Evolutionary conservation across 2,113 vertebrate species (phyloP), one percentile per base, ranked within the genome.

Genomic region (Brachirus orientalis): DNA sequence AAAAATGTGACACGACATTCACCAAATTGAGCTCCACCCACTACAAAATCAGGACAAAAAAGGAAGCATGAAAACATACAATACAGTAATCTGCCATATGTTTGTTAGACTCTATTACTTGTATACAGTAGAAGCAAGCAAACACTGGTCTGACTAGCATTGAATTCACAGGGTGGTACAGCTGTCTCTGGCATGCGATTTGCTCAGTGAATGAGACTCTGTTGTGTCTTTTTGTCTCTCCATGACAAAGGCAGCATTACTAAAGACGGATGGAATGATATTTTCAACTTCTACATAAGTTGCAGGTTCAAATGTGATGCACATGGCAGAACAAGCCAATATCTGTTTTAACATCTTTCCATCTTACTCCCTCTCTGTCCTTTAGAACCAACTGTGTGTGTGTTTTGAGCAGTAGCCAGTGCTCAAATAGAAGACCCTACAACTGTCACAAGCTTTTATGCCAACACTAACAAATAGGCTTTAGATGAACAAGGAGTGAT

Each of bases 351-450:
- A 55, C 57, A 64, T 66, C 16, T 53, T 19, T 28, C 41, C 0
- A 5, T 14, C 41, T 35, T 48, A 12, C 45, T 50, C 55, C 44
- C 36, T 74, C 53, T 77, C 40, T 58, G 72, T 75, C 63, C 45
- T 33, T 76, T 73, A 86, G 82, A 63, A 69, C 16, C 43, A 63
- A 69, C 61, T 56, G 16, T 62, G 68, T 84, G 56, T 67, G 72
- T 50, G 28, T 12, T 41, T 35, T 81, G 57, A 47, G 60, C 17
- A 57, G 28, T 6, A 28, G 28, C 43, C 1, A 78, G 43, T 13
- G 20, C 48, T 69, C 54, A 19, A 64, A 48, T 37, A 62, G 60
- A 50, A 46, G 20, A 14, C 43, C 65, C 46, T 63, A 77, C 65
- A 84, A 82, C 74, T 38, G 65, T 72, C 61, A 54, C 65, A 70